Evolutionary conservation across 2,797 vertebrate genomes (phyloP), one percentile per base, ranked within the genome.

Genomic region (Alauda arvensis): DNA sequence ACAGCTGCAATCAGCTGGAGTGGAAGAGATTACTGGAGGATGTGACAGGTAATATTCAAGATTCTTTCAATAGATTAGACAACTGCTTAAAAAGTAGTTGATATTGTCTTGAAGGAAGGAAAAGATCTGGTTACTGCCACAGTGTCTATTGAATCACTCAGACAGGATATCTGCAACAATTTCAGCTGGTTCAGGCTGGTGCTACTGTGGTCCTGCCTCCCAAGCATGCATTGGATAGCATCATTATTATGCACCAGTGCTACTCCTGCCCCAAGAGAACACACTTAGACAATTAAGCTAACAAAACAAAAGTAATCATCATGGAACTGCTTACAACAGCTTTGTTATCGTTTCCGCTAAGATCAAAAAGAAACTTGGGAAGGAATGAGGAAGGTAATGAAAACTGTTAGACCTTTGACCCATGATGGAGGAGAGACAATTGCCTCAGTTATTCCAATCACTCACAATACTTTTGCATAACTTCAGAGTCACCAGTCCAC

Each of bases 181-280:
- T 76, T 18, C 31, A 72, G 28, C 1, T 21, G 19, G 66, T 43
- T 15, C 11, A 55, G 19, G n/a, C 24, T 18, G 25, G 14, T 40
- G 33, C 25, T 51, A 7, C 52, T 61, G 13, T 0, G 2, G 15
- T 45, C n/a, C 42, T 29, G 33, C 28, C 77, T 78, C 59, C 24
- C 33, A 65, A 34, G 11, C 5, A 25, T 0, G 1, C 17, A 26
- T 31, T 69, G 0, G 0, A 6, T 7, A 57, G 18, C 26, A 69
- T 15, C 6, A 0, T 69, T 48, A 68, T 23, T 37, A 55, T 1
- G 8, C 20, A 3, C 15, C 42, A 77, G 25, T 6, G 17, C 12
- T 75, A 25, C 51, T 53, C 37, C 25, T 23, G 28, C 23, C 20
- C 3, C 46, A 81, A 5, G 3, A 70, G 4, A 83, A 51, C 6